Conservation (phyloP, 2,113 vertebrate species). For the Tretioscincus oriximinensis region DNA sequence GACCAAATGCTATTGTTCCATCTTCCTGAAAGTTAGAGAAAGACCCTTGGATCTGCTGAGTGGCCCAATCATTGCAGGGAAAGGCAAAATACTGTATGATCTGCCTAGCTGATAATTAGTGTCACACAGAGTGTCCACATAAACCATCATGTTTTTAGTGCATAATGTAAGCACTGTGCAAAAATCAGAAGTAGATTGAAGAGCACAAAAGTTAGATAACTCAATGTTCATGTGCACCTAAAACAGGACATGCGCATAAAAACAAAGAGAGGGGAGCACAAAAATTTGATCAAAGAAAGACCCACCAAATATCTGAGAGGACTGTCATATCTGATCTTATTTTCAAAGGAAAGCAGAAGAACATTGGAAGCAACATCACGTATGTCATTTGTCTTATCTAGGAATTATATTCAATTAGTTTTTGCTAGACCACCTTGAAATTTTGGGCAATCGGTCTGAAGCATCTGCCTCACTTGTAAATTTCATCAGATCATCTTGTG, state of each 20-base stretch:
- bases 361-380: not conserved
- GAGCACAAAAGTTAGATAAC: slow-evolving; percentile 10
- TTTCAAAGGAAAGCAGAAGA: not conserved
- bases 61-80: too few species aligned
- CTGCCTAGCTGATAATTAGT: too few species aligned
- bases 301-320: not conserved
- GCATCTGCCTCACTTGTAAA: too few species aligned
- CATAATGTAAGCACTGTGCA: slow-evolving; percentile 6
- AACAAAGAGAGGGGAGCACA: slow-evolving; percentile 4
- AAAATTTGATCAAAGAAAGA: not conserved
- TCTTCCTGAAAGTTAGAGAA: too few species aligned
- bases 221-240: slow-evolving; percentile 18
- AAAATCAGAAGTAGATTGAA: slow-evolving; percentile 26
- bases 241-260: slow-evolving; percentile 41
- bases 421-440: not conserved
- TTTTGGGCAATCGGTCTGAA: too few species aligned
- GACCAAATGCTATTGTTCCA: too few species aligned
- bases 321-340: not conserved
- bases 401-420: not conserved
- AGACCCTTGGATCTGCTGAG: too few species aligned
- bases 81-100: too few species aligned
- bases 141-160: too few species aligned
- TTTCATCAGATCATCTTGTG: too few species aligned
- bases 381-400: not conserved
- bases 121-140: too few species aligned